Conservation (phyloP, 2,888 invertebrate genomes). For the Toxonevra muliebris region DNA sequence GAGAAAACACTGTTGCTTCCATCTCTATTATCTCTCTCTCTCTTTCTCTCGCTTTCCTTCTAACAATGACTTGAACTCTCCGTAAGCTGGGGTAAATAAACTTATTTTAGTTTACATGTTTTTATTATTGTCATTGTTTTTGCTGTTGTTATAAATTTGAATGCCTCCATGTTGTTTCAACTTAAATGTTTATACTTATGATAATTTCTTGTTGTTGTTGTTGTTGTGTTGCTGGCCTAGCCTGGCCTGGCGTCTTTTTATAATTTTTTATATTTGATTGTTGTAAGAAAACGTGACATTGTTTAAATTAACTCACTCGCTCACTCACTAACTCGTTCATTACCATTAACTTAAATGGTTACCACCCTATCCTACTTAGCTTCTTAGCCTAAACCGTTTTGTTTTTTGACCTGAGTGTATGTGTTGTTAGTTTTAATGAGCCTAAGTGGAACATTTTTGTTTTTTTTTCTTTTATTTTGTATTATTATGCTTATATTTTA, state of each 20-base stretch:
- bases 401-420: too few species aligned
- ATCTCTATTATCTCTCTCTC: background rate
- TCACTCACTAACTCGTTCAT: background rate
- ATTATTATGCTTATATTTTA: too few species aligned
- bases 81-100: background rate
- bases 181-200: constrained; percentile 1
- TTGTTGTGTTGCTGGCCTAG: background rate
- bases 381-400: too few species aligned
- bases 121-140: background rate
- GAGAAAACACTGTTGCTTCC: too few species aligned
- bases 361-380: too few species aligned
- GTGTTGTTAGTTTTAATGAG: too few species aligned
- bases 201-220: background rate
- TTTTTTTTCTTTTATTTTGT: too few species aligned
- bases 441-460: too few species aligned
- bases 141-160: background rate
- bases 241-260: too few species aligned
- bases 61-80: too few species aligned
- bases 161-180: background rate
- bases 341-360: too few species aligned
- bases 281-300: background rate
- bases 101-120: constrained; percentile 2
- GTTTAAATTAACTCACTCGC: background rate
- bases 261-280: too few species aligned
- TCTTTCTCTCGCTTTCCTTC: background rate